Percentiles rank a stretch among this genome's conserved stretches.
Conservation (phyloP, 2,888 invertebrate species). For the Ceriagrion tenellum region DNA sequence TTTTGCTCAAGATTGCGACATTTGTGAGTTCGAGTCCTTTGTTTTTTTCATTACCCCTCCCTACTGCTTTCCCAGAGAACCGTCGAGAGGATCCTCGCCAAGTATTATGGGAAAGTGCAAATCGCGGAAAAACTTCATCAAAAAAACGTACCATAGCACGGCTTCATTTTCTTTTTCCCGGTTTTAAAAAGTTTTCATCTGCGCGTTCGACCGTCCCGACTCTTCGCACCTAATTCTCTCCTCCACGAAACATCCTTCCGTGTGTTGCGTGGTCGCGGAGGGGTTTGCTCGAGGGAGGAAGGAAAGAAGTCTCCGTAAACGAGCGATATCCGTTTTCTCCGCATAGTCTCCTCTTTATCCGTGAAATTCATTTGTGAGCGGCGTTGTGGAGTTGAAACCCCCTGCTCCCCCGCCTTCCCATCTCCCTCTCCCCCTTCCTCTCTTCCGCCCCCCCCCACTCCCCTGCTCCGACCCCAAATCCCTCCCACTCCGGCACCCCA, state of each 20-base stretch:
- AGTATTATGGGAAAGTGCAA: constrained; percentile 10
- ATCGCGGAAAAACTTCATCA: constrained; percentile 24
- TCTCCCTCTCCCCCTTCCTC: background rate
- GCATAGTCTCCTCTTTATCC: constrained; percentile 20
- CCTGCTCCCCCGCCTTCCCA: background rate
- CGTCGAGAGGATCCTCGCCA: background rate
- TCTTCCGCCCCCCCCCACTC: background rate
- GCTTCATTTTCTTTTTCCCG: background rate
- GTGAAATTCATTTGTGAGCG: constrained; percentile 26
- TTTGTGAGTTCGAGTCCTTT: background rate
- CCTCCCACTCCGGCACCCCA: too few relatives aligned
- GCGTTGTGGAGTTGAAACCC: background rate
- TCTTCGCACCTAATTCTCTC: background rate
- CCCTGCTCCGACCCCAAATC: background rate
- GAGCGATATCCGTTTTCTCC: constrained; percentile 48
- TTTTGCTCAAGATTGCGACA: background rate
- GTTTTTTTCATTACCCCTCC: background rate
- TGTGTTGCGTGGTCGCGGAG: background rate
- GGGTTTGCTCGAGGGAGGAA: background rate
- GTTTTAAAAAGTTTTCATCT: background rate
- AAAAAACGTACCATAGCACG: background rate
- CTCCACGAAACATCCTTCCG: background rate
- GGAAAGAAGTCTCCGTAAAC: background rate
- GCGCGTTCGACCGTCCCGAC: background rate
- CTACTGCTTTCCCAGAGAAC: background rate